A percentile compares a stretch with the other conserved stretches of the same genome.
Evolutionary conservation across 1,140 invertebrate genomes (phyloP).

Genomic region (Trichomalopsis sarcophagae): DNA sequence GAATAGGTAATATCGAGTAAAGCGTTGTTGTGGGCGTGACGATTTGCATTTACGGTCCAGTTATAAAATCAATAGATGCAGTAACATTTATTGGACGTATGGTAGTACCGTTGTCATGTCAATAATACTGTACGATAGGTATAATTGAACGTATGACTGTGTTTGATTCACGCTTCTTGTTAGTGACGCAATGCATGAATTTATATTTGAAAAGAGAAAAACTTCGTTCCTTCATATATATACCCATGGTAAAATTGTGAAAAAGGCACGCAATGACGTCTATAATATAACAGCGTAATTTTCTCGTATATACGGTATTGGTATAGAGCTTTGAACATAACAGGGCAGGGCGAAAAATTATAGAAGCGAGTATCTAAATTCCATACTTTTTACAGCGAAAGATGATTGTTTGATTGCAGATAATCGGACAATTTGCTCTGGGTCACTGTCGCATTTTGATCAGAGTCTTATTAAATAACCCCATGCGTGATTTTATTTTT

Average conservation of each 20-base stretch:
- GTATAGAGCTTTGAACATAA: conserved; percentile 44
- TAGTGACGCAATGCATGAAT: conserved; percentile 17
- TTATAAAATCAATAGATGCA: neutral
- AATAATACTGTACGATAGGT: neutral
- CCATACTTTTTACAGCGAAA: neutral
- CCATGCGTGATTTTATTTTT: neutral
- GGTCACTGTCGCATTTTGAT: neutral
- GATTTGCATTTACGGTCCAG: neutral
- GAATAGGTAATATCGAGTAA: conserved; percentile 55
- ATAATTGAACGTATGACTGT: neutral
- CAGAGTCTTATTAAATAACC: conserved; percentile 1
- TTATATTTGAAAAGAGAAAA: neutral
- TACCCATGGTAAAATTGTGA: conserved; percentile 11
- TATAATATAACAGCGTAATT: neutral
- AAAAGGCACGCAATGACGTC: neutral
- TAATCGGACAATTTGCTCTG: neutral
- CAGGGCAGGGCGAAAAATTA: conserved; percentile 52
- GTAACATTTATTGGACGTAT: neutral
- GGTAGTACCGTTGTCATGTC: neutral
- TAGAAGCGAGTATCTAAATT: conserved; percentile 52
- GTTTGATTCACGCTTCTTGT: neutral
- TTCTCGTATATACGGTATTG: neutral
- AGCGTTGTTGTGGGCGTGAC: conserved; percentile 58
- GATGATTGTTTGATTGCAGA: neutral
- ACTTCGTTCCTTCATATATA: neutral